Evolutionary conservation across 1,140 invertebrate genomes (phyloP), one percentile per base, ranked within the genome.

Genomic region (Matsumurasca onukii): DNA sequence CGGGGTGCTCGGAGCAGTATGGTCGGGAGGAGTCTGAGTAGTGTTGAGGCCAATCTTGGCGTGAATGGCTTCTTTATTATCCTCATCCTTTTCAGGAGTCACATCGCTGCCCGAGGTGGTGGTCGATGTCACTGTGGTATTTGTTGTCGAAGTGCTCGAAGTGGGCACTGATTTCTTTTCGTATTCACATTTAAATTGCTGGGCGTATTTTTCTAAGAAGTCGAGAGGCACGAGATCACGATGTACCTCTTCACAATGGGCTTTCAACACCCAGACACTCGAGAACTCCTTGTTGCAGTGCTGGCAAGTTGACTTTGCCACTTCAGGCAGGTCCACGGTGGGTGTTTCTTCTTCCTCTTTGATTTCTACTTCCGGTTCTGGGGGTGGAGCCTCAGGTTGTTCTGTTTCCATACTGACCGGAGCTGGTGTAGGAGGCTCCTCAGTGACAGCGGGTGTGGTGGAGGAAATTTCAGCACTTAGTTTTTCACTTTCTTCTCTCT

Each of bases 171-270:
- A 86, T 78, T 92, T 92, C 79, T 90, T 91, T 76, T 93, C 90
- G 77, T 92, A 93, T 75, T 93, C 91, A 74, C 85, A 88, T 80
- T 93, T 92, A 76, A 94, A 93, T 75, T 93, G 90, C 80, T 95
- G 91, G 31, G 93, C 93, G 81, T 95, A 96, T 78, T 93, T 90
- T 82, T 97, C 94, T 52, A 97, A 83, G 76, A 93, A 91, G 75
- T 95, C 91, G 25, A 92, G 82, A 15, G 94, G 94, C 66, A 98
- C 92, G 78, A 95, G 83, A 78, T 94, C 90, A 76, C 92, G 91
- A 81, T 98, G 95, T 70, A 95, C 89, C 85, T 97, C 94, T 84
- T 98, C 95, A 81, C 92, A 93, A 80, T 98, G 95, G 72, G 94
- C 91, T 81, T 97, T 97, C 77, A 98, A 82, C 69, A 97, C 94